Conservation (phyloP, 1,140 invertebrate species). For the Elysia chlorotica region DNA sequence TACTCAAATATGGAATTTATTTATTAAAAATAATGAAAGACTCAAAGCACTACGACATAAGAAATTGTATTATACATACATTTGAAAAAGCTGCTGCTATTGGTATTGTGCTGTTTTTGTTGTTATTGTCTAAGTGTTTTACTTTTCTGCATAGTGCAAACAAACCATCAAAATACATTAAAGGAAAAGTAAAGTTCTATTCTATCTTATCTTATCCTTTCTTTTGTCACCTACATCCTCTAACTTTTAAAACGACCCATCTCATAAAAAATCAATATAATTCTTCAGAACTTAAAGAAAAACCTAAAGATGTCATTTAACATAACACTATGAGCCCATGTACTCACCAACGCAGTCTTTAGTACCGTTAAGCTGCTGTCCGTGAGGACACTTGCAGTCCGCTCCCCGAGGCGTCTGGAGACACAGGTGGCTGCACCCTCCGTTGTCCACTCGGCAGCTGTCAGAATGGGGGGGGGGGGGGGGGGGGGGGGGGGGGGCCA, state of each 20-base stretch:
- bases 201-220: background rate
- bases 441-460: constrained; percentile 46
- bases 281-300: background rate
- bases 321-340: background rate
- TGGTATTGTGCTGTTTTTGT: too few species aligned
- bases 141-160: too few species aligned
- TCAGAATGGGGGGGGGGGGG: constrained; percentile 38
- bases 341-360: constrained; percentile 68
- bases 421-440: constrained; percentile 83
- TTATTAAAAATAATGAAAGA: too few species aligned
- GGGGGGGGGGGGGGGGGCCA: too few species aligned
- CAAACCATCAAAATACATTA: too few species aligned
- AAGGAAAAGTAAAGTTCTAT: too few species aligned
- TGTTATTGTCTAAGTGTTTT: too few species aligned
- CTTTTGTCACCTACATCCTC: background rate
- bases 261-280: background rate
- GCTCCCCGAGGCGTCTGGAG: constrained; percentile 89
- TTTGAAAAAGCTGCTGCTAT: too few species aligned
- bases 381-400: constrained; percentile 84
- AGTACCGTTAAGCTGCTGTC: constrained; percentile 65
- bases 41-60: too few species aligned
- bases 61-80: too few species aligned
- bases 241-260: too few species aligned
- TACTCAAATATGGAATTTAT: too few species aligned
- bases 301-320: background rate